Percentiles rank a stretch among this genome's conserved stretches.
Evolutionary conservation across 2,888 invertebrate genomes (phyloP).

Genomic region (Colletes collaris): DNA sequence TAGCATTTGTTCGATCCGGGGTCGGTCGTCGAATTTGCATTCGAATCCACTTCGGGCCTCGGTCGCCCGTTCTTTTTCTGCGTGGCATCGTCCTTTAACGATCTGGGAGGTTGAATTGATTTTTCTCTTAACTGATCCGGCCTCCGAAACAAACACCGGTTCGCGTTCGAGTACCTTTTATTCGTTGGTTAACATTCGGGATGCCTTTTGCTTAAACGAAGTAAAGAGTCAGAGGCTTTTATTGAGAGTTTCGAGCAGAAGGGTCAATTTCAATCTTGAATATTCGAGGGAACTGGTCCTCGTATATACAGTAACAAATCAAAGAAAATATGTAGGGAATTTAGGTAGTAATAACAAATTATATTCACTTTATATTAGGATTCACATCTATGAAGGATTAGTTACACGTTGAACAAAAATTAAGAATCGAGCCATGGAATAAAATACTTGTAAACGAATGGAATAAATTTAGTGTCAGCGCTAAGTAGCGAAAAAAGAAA

Average conservation of each 20-base stretch:
- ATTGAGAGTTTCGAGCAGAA: neutral
- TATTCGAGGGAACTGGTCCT: too few relatives aligned
- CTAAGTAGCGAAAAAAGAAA: too few relatives aligned
- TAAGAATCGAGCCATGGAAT: too few relatives aligned
- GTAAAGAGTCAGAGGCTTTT: neutral
- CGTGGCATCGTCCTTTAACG: slow-evolving; percentile 69
- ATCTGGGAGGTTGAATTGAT: slow-evolving; percentile 69
- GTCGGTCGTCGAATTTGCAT: slow-evolving; percentile 76
- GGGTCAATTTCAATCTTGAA: neutral
- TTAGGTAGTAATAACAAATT: too few relatives aligned
- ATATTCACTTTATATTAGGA: too few relatives aligned
- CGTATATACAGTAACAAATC: too few relatives aligned
- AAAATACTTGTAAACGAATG: too few relatives aligned
- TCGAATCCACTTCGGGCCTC: slow-evolving; percentile 65
- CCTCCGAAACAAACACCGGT: slow-evolving; percentile 43
- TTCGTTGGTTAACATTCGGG: too few relatives aligned
- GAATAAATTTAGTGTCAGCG: too few relatives aligned
- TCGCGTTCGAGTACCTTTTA: slow-evolving; percentile 3
- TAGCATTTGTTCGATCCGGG: slow-evolving; percentile 75
- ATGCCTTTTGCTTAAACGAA: neutral
- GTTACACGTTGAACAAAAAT: too few relatives aligned
- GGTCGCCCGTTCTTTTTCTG: slow-evolving; percentile 53
- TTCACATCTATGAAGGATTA: too few relatives aligned
- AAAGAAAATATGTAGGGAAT: too few relatives aligned
- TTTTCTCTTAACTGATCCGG: slow-evolving; percentile 65